Evolutionary conservation across 2,888 invertebrate genomes (phyloP), one percentile per base, ranked within the genome.

Genomic region (Melieria picta): DNA sequence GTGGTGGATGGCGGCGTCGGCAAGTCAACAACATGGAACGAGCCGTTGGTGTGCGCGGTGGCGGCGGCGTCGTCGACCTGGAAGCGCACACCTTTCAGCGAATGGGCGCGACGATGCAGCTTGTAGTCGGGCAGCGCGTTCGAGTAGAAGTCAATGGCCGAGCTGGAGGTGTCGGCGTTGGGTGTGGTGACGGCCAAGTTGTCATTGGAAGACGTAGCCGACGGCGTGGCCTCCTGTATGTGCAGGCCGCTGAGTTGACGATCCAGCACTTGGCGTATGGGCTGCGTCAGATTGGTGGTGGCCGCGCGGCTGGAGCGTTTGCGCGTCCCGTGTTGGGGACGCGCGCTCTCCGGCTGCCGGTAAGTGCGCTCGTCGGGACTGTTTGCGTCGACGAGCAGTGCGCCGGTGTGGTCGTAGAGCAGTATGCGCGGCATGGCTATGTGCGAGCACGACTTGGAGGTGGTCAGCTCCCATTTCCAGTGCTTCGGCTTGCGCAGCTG

Each of bases 381-480:
- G 30, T 80, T 76, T 4, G 82, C 83, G 69, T 90, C 88, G 1
- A 88, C 85, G 13, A 89, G 79, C 45, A 90, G 82, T 64, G 86
- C 80, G 13, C 89, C 89, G 74, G 87, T 87, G 69, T 89, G 86
- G 77, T 90, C 87, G 78, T 87, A 89, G 7, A 90, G 83, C 75
- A 89, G 85, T 42, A 90, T 89, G 6, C 87, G 84, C 4, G 90
- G 90, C 77, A 90, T 80, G 46, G 87, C 82, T 69, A 90, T 89
- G 77, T 89, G 88, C 46, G 89, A 88, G 64, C 89, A 89, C 61
- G 90, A 90, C 78, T 89, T 88, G 46, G 90, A 90, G 4, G 90
- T 90, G 46, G 89, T 88, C 75, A 90, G 78, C 79, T 90, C 88
- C 90, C 90, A 90, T 77, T 89, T 88, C 90, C 90, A 90, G 73